Percentiles rank a stretch among this genome's conserved stretches.
phyloP scores from a whole-genome alignment of 1,140 invertebrate species.

The Trachymyrmex cornetzi region DNA sequence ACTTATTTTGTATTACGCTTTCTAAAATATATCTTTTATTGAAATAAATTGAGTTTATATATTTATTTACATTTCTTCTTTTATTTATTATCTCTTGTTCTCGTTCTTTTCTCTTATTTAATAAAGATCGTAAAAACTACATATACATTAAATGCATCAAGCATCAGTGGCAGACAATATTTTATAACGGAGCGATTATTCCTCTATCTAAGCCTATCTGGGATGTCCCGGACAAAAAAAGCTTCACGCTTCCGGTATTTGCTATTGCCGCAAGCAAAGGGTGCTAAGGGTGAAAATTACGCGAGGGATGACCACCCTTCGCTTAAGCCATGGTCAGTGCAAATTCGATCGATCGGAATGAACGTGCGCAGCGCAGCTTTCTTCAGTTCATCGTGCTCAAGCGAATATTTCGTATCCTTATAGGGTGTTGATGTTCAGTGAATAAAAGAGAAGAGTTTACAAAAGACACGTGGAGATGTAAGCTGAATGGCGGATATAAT shows the following conservation, averaged over 20 bases:
- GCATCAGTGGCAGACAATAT: background rate
- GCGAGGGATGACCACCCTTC: constrained; percentile 10
- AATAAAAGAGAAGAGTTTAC: constrained; percentile 7
- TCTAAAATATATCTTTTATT: background rate
- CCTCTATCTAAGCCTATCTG: background rate
- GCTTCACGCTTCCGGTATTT: constrained; percentile 53
- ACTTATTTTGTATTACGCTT: background rate
- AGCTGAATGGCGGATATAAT: background rate
- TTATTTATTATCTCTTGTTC: background rate
- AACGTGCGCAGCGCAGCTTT: constrained; percentile 27
- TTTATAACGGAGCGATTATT: constrained; percentile 28
- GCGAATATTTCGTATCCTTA: background rate
- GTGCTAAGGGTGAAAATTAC: constrained; percentile 56
- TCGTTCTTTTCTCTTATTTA: background rate
- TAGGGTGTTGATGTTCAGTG: background rate
- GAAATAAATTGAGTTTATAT: background rate
- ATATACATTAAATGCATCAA: constrained; percentile 10
- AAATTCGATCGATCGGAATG: constrained; percentile 56
- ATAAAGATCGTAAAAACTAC: background rate
- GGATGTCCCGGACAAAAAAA: constrained; percentile 31
- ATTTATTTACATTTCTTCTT: background rate
- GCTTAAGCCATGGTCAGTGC: constrained; percentile 43
- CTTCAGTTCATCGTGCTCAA: constrained; percentile 42
- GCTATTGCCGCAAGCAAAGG: constrained; percentile 4
- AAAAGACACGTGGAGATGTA: background rate